Base-by-base conservation (phyloP, 2,888 invertebrate genomes). In the Tipula vernalis region DNA sequence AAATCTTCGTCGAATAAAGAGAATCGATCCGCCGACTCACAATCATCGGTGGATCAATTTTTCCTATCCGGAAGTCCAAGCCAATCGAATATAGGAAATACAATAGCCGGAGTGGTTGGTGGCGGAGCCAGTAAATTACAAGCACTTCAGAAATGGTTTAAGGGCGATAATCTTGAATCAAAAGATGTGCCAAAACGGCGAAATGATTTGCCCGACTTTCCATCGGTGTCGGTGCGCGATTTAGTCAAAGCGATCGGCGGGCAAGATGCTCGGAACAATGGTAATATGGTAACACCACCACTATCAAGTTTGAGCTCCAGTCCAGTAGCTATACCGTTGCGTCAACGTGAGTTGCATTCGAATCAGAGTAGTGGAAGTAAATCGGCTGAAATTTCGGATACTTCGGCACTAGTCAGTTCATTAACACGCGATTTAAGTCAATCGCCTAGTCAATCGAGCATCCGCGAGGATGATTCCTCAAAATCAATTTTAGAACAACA, bases 201-300 rank as follows among this genome's bases (percentile, higher is more conserved):
- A 88, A 92, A 92, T 87, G 93, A 93, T 88, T 91, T 92, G 89
- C 90, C 93, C 90, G 90, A 90, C 36, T 89, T 90, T 39, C 90
- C 90, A 0, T 90, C 90, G 0, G 91, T 91, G 1, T 95, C 95
- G 0, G 95, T 96, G 13, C 94, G 95, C 88, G 96, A 96, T 88
- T 91, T 96, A 86, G 95, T 96, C 3, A 94, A 95, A 89, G 95
- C 94, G 0, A 94, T 96, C 90, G 95, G 95, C 0, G 91, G 90
- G 0, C 91, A 91, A 87, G 96, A 96, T 90, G 94, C 94, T 87
- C 92, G 95, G 86, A 94, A 95, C n/a, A 96, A 96, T 91, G 96
- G 96, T 2, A 96, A 96, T 90, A 95, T 95, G 44, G 93, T 94
- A 0, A 95, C 95, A 0, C 95, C 95, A 5, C 95, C 95, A 3